These are phyloP conservation scores for Oxycera nigricornis DNA, from an alignment of 2,888 invertebrate genomes.

Conservation along the genomic window DNA sequence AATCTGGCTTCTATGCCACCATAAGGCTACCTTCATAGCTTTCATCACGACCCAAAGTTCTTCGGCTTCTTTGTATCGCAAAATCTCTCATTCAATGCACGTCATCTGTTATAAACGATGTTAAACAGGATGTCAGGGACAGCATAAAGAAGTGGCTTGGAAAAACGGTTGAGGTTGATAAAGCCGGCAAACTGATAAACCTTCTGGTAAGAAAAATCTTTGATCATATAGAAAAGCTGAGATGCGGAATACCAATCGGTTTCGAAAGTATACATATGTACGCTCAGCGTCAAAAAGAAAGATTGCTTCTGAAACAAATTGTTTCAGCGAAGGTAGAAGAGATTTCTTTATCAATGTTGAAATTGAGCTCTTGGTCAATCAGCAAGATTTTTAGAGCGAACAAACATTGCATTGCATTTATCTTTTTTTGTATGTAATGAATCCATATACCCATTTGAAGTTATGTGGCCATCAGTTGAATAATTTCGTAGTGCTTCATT, in stretches of 20 bases:
- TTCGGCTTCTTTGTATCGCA: background rate
- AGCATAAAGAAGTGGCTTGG: conserved; percentile 35
- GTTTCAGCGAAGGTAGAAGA: too few species aligned
- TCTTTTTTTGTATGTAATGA: too few species aligned
- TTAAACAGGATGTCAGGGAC: conserved; percentile 45
- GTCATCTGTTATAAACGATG: conserved; percentile 46
- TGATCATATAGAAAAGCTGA: conserved; percentile 3
- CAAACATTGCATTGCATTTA: too few species aligned
- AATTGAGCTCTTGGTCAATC: too few species aligned
- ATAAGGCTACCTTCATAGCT: background rate
- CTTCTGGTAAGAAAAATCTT: conserved; percentile 17
- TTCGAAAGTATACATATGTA: too few species aligned
- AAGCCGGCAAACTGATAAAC: conserved; percentile 35
- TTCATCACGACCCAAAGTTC: background rate
- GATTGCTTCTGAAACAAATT: too few species aligned
- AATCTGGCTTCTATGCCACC: background rate
- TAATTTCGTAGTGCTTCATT: too few species aligned
- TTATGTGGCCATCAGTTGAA: too few species aligned
- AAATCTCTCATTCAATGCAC: conserved; percentile 36
- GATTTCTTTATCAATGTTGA: too few species aligned
- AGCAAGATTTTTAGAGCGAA: too few species aligned
- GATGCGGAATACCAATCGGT: conserved; percentile 30
- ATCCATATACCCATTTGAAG: too few species aligned
- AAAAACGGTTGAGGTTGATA: conserved; percentile 21
- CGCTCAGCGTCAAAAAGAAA: too few species aligned